These are phyloP conservation scores for Furcifer pardalis DNA, from an alignment of 2,797 vertebrate species.

Conservation along the genomic window DNA sequence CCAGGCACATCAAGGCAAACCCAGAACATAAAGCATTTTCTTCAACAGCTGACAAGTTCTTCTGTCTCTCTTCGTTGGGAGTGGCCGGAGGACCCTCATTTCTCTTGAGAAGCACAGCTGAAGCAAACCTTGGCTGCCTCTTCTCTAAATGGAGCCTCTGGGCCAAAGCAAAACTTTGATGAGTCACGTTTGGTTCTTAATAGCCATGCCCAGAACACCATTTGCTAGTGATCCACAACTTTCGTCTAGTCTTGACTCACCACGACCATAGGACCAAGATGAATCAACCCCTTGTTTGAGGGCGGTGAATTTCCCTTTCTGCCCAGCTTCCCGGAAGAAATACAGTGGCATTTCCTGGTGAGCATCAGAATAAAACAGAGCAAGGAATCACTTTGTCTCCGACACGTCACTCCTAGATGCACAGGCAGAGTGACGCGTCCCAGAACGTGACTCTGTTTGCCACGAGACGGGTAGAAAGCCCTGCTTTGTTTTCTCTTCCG, in stretches of 20 bases:
- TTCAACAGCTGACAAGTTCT: background rate
- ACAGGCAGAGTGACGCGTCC: background rate
- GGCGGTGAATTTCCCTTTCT: background rate
- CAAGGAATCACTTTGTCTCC: background rate
- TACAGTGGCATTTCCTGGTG: background rate
- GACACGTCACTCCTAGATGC: background rate
- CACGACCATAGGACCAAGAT: background rate
- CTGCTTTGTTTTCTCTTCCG: background rate
- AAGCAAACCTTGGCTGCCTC: no score
- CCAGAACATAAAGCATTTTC: background rate
- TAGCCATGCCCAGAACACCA: no score
- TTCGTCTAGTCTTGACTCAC: background rate
- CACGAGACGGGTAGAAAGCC: background rate
- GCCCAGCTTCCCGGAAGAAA: background rate
- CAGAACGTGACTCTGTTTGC: background rate
- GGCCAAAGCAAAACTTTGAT: no score
- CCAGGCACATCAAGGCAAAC: no score
- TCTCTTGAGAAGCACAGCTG: no score
- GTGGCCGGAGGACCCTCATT: no score
- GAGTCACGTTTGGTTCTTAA: no score
- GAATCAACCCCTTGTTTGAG: background rate
- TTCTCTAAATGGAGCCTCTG: no score
- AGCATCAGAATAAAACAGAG: background rate
- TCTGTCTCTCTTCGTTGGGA: no score
- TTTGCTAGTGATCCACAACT: background rate